Conservation (phyloP, 1,140 invertebrate species). For the Procambarus clarkii region DNA sequence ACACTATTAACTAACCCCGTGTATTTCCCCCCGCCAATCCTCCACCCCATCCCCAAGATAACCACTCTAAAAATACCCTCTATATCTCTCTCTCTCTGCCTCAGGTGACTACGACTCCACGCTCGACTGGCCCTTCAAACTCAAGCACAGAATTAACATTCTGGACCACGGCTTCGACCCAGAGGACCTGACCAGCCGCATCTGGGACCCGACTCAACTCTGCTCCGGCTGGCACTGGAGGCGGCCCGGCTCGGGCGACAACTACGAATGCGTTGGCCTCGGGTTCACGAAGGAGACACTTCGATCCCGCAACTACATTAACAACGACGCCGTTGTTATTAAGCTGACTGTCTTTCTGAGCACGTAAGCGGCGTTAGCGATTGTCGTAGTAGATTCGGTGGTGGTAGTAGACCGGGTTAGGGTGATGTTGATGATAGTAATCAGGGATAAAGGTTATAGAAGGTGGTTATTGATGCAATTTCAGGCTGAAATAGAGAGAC, state of each 20-base stretch:
- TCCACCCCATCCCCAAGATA: too few relatives aligned
- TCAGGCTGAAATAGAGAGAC: too few relatives aligned
- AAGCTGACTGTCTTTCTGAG: conserved; percentile 77
- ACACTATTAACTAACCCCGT: too few relatives aligned
- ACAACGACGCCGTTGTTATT: conserved; percentile 75
- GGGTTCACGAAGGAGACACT: conserved; percentile 76
- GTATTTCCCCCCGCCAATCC: too few relatives aligned
- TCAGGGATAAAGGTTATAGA: background rate
- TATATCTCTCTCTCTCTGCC: conserved; percentile 62
- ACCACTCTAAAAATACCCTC: too few relatives aligned
- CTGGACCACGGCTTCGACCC: conserved; percentile 75
- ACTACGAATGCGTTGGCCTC: conserved; percentile 78
- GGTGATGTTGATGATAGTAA: too few relatives aligned
- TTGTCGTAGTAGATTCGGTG: too few relatives aligned
- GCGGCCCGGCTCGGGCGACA: conserved; percentile 76
- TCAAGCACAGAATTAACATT: conserved; percentile 75
- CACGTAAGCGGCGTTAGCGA: background rate
- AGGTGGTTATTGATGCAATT: too few relatives aligned
- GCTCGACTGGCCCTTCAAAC: conserved; percentile 77
- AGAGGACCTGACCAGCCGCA: conserved; percentile 76
- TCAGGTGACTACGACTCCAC: conserved; percentile 73
- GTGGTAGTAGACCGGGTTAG: too few relatives aligned
- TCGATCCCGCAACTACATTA: conserved; percentile 75
- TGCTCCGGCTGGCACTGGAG: conserved; percentile 77
- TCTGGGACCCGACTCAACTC: conserved; percentile 77